Base-by-base conservation (phyloP, 1,140 invertebrate species). In the Drosophila oshimai region DNA sequence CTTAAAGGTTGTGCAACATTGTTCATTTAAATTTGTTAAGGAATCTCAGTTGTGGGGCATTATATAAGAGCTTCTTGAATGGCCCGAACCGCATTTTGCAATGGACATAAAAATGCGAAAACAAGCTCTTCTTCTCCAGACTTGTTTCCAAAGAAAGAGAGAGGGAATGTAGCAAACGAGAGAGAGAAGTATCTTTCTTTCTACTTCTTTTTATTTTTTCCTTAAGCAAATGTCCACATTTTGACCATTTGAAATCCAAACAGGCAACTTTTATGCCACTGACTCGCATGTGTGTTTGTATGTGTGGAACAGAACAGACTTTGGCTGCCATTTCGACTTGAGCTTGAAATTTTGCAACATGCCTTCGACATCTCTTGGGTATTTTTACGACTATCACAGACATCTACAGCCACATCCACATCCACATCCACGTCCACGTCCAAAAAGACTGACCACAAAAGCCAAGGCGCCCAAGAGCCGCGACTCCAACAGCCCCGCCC, bases 341-440 rank as follows among this genome's bases (percentile, higher is more conserved):
- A 80, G 80, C 80, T 86, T 84, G 75, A 84, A 84, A 84, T 86
- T 77, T 84, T 84, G 80, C 80, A 84, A 84, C 80, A 86, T 84
- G 80, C 80, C 80, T 84, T 86, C 80, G 80, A 84, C 80, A 86
- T 84, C 80, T 80, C 80, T 75, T 79, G 80, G 81, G 80, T 79
- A 84, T 84, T 84, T 84, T 86, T 86, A 84, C 80, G 80, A 84
- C 80, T 67, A 75, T 62, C 75, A 50, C 61, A 53, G 53, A 42
- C n/a, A n/a, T n/a, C n/a, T n/a, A n/a, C n/a, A n/a, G n/a, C n/a
- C n/a, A n/a, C n/a, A n/a, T n/a, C n/a, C n/a, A n/a, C n/a, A n/a
- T n/a, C n/a, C n/a, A n/a, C n/a, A n/a, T n/a, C n/a, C n/a, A n/a
- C n/a, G n/a, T n/a, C n/a, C n/a, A n/a, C 65, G 72, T 29, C 37